A percentile compares a stretch with the other conserved stretches of the same genome.
These are phyloP conservation scores for Prolemur simus DNA, from an alignment of 2,113 vertebrate genomes.

Conservation along the genomic window DNA sequence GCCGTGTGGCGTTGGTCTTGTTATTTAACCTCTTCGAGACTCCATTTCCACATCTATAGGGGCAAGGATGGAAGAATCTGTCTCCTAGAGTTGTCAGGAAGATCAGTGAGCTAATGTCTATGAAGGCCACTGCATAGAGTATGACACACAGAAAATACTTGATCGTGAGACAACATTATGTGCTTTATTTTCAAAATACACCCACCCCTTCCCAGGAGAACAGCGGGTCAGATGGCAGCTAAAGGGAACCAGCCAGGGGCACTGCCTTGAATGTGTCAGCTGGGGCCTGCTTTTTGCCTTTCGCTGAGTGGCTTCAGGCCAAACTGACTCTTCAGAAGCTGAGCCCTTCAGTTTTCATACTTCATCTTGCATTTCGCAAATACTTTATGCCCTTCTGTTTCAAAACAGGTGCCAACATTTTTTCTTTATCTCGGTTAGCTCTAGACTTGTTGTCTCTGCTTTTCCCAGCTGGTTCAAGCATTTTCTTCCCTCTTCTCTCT, in stretches of 20 bases:
- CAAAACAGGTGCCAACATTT: conserved; percentile 34
- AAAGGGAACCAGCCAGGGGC: neutral
- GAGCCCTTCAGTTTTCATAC: neutral
- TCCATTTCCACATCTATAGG: neutral
- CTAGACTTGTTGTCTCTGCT: conserved; percentile 47
- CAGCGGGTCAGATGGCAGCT: neutral
- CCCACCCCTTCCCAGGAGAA: neutral
- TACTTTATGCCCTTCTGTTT: conserved; percentile 55
- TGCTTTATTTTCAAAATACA: conserved; percentile 17
- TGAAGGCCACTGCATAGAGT: neutral
- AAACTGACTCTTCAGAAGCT: neutral
- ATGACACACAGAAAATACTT: neutral
- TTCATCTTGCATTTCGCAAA: conserved; percentile 56
- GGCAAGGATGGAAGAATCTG: neutral
- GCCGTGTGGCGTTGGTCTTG: neutral
- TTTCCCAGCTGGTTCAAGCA: conserved; percentile 22
- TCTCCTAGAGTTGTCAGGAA: neutral
- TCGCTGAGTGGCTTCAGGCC: neutral
- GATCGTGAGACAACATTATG: neutral
- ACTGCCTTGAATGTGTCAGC: neutral
- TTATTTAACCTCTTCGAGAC: neutral
- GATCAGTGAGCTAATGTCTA: neutral
- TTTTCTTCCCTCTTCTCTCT: conserved; percentile 23
- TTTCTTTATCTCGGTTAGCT: conserved; percentile 3
- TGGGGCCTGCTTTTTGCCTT: neutral